phyloP scores from a whole-genome alignment of 1,140 invertebrate genomes.

The Drosophila pruinosa region DNA sequence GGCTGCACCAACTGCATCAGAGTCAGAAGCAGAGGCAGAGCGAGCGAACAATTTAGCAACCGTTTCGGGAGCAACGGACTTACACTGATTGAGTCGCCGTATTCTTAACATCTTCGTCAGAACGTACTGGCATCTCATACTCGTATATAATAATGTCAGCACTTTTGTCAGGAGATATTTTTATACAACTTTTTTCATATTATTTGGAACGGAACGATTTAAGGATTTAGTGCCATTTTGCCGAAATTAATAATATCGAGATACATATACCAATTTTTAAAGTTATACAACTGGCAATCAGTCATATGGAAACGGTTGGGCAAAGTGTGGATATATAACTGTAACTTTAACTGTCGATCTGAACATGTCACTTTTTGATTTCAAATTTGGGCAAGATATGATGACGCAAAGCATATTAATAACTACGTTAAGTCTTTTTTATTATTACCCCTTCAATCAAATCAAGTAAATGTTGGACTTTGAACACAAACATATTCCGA shows the following conservation, averaged over 20 bases:
- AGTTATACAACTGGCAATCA: conserved; percentile 17
- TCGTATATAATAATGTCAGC: no score
- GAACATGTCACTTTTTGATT: conserved; percentile 51
- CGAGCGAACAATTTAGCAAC: conserved; percentile 42
- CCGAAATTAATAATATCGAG: conserved; percentile 57
- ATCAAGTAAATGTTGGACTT: conserved; percentile 53
- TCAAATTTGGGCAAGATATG: conserved; percentile 51
- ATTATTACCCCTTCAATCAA: conserved; percentile 53
- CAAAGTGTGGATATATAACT: conserved; percentile 27
- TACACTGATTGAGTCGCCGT: conserved; percentile 37
- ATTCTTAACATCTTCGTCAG: conserved; percentile 6
- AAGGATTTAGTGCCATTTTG: conserved; percentile 77
- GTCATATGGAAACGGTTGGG: conserved; percentile 28
- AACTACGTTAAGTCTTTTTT: conserved; percentile 66
- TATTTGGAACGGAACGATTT: conserved; percentile 45
- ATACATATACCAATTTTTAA: conserved; percentile 23
- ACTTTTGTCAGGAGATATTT: conserved; percentile 4
- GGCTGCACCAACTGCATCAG: conserved; percentile 9
- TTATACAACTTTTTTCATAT: conserved; percentile 3
- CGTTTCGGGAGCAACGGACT: conserved; percentile 58
- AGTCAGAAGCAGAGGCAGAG: conserved; percentile 30
- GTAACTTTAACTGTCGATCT: conserved; percentile 29
- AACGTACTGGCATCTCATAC: background rate
- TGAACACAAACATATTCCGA: conserved; percentile 55
- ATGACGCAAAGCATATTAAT: conserved; percentile 51